Base-by-base conservation (phyloP, 2,888 invertebrate species). In the Oxyteleia sp. region DNA sequence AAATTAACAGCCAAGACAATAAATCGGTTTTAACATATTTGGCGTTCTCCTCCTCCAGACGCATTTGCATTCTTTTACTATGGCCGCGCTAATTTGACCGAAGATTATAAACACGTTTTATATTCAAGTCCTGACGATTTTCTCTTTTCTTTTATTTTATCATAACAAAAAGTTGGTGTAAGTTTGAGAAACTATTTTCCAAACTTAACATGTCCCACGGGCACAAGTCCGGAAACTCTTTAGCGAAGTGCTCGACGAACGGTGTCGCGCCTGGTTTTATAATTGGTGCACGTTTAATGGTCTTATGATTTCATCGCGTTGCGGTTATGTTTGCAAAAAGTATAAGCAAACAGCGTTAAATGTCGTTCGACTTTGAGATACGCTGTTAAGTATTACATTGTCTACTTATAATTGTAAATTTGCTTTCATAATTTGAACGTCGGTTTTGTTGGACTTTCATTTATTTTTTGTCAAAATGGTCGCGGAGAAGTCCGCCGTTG, bases 301-400 rank as follows among this genome's bases (percentile, higher is more conserved):
- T 61, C 49, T 61, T 51, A 51, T 61, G 51, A 51, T 51, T 72
- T 51, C 72, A 61, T 61, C 26, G 61, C 32, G 51, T 72, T 47
- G 47, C 49, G 45, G 55, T 59, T 71, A 41, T 61, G 59, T 71
- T 71, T 49, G 71, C 38, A 71, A 71, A 59, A 71, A 51, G 49
- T 41, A 51, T 71, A 71, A 61, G 59, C 59, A 71, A 71, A 71
- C 59, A 71, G 59, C 26, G 59, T 10, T 71, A 71, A 71, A 61
- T 51, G 38, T 51, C 71, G 57, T 69, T 57, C 59, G 43, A 49
- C 51, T 71, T 59, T 61, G 55, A 71, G 38, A 59, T 47, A 71
- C 35, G 26, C 43, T 43, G 43, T 68, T 68, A 68, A 43, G 43
- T 41, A 57, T 72, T 72, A 61, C 61, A 72, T 69, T 57, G 57